Evolutionary conservation across 2,797 vertebrate species (phyloP).

Genomic region (Austrolebias charrua): DNA sequence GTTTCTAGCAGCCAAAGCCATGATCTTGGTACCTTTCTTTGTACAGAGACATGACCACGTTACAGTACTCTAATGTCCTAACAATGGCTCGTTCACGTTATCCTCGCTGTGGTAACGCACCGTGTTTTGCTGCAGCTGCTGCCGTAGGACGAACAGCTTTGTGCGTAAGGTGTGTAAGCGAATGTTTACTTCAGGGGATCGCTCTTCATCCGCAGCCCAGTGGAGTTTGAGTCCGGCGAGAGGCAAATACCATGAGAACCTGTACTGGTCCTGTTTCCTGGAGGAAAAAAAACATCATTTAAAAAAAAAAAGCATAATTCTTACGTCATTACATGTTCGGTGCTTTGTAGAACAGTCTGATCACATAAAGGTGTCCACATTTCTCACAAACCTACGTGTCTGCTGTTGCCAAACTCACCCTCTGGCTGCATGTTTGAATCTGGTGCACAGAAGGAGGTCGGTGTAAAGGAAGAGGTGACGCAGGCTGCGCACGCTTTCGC

Average conservation of each 20-base stretch:
- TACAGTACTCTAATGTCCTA: background rate
- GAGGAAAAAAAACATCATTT: background rate
- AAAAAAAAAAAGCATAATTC: background rate
- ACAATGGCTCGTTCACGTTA: no score
- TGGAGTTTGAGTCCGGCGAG: slow-evolving; percentile 70
- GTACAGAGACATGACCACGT: slow-evolving; percentile 9
- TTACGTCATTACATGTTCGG: no score
- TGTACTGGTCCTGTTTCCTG: slow-evolving; percentile 79
- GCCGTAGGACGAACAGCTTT: slow-evolving; percentile 72
- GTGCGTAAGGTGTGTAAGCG: slow-evolving; percentile 66
- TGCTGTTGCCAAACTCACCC: slow-evolving; percentile 59
- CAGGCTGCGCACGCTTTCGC: slow-evolving; percentile 67
- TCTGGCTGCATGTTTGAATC: slow-evolving; percentile 63
- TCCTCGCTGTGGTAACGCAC: slow-evolving; percentile 38
- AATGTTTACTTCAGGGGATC: slow-evolving; percentile 46
- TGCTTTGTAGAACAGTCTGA: background rate
- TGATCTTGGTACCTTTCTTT: slow-evolving; percentile 37
- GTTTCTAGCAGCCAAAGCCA: slow-evolving; percentile 40
- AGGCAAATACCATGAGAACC: slow-evolving; percentile 80
- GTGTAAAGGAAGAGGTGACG: slow-evolving; percentile 84
- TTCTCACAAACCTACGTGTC: background rate
- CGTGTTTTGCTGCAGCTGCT: slow-evolving; percentile 63
- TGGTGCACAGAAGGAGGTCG: slow-evolving; percentile 79
- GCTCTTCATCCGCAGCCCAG: slow-evolving; percentile 60
- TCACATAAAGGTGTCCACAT: background rate